Base-by-base conservation (phyloP, 2,113 vertebrate genomes). In the Ictalurus furcatus region DNA sequence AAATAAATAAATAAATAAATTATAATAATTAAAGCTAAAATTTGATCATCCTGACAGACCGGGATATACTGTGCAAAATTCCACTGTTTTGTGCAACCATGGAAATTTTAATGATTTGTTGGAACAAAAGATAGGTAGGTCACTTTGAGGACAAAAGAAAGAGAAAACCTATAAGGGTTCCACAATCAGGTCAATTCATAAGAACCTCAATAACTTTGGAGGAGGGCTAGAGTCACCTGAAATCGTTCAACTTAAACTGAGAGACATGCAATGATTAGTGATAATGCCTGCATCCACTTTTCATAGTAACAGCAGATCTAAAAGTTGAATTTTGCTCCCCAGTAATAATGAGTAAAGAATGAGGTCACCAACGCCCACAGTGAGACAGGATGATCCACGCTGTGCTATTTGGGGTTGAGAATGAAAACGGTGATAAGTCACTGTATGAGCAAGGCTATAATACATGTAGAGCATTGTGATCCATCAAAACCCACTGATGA, bases 361-460 rank as follows among this genome's bases (percentile, higher is more conserved):
- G 88, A 89, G 85, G 88, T 87, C 88, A 87, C 23, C 14, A 28
- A 56, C 69, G 28, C 78, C 81, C 54, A 85, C 86, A 56, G 59
- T 88, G 74, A 84, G 82, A 85, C 21, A 1, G 40, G 21, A 90
- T 54, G 13, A 65, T 83, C 48, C 44, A 25, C 48, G 23, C 37
- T 78, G 28, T 37, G 87, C 74, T 73, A 79, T 80, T 48, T 90
- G 78, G 89, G 37, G 59, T 61, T 17, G n/a, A 74, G 28, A 65
- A 82, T 54, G 19, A 17, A 58, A 54, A 82, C 48, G 13, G 34
- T 58, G 85, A 40, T 58, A 1, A 59, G 63, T 79, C 58, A 63
- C 25, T 48, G 37, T 19, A 87, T 48, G 54, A 87, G 37, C 56
- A 59, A 56, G 0, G 44, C 16, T 37, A 34, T 54, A 54, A 34